Conservation (phyloP, 2,797 vertebrate genomes). For the Pseudochromis fuscus region DNA sequence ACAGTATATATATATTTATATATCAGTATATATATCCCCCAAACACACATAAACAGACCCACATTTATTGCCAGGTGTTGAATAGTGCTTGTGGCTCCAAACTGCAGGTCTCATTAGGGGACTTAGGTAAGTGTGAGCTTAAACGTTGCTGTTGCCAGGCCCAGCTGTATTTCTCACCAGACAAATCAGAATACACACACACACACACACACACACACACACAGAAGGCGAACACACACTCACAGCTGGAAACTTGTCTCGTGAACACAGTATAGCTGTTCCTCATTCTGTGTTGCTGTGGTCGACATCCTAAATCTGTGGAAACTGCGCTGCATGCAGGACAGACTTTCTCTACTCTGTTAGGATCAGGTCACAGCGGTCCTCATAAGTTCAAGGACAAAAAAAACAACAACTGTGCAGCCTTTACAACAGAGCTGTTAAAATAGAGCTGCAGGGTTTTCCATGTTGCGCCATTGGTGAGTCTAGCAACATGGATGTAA, state of each 20-base stretch:
- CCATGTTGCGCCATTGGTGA: not conserved
- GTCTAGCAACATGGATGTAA: not conserved
- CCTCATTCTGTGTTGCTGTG: not conserved
- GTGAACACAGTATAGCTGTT: not conserved
- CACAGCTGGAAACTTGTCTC: slow-evolving; percentile 12
- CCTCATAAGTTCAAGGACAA: not conserved
- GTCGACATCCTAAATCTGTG: slow-evolving; percentile 2
- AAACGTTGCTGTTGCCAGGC: slow-evolving; percentile 39
- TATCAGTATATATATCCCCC: too few species aligned
- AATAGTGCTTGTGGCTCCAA: slow-evolving; percentile 47
- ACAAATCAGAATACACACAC: slow-evolving; percentile 25
- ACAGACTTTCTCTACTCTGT: not conserved
- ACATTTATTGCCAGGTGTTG: slow-evolving; percentile 66
- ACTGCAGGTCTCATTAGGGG: slow-evolving; percentile 66
- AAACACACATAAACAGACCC: slow-evolving; percentile 48
- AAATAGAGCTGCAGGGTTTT: slow-evolving; percentile 10
- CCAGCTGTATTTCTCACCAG: slow-evolving; percentile 53
- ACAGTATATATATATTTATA: slow-evolving; percentile 5
- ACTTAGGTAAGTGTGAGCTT: slow-evolving; percentile 74
- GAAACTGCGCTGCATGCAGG: not conserved
- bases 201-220: slow-evolving; percentile 4
- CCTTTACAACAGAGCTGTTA: slow-evolving; percentile 2
- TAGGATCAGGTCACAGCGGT: not conserved
- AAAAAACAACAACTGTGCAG: slow-evolving; percentile 12
- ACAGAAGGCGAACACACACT: not conserved